Evolutionary conservation across 2,888 invertebrate genomes (phyloP).

Genomic region (Drepana falcataria): DNA sequence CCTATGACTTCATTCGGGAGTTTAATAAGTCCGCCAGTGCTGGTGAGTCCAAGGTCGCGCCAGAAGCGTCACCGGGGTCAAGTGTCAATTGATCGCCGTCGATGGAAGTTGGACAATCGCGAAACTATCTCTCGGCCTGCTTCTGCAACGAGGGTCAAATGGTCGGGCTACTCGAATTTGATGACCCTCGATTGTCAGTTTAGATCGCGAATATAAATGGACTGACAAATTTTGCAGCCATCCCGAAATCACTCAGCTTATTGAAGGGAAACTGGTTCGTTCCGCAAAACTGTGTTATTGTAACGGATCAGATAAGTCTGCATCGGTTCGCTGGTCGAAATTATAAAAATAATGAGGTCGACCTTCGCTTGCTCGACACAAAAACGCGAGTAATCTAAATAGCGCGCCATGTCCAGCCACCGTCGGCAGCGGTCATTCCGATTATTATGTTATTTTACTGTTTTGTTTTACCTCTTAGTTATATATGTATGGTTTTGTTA

Average conservation of each 20-base stretch:
- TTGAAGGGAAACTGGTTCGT: background rate
- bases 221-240: conserved; percentile 13
- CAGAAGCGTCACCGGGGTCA: conserved; percentile 62
- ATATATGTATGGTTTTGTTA: conserved; percentile 58
- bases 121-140: conserved; percentile 52
- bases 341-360: conserved; percentile 56
- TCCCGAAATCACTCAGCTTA: background rate
- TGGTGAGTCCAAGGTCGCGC: conserved; percentile 62
- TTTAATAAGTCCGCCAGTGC: conserved; percentile 41
- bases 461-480: no score
- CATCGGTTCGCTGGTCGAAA: conserved; percentile 33
- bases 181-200: conserved; percentile 41
- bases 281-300: conserved; percentile 12
- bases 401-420: conserved; percentile 40
- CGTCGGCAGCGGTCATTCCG: conserved; percentile 33
- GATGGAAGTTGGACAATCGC: conserved; percentile 67
- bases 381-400: conserved; percentile 31
- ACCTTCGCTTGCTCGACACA: conserved; percentile 43
- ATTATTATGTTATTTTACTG: conserved; percentile 18
- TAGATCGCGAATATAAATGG: conserved; percentile 48
- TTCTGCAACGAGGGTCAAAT: conserved; percentile 69
- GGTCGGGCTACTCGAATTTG: conserved; percentile 64
- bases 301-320: conserved; percentile 23
- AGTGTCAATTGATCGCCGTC: conserved; percentile 69
- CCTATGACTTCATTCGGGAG: conserved; percentile 36